phyloP scores from a whole-genome alignment of 1,140 invertebrate genomes.

The Linepithema humile region DNA sequence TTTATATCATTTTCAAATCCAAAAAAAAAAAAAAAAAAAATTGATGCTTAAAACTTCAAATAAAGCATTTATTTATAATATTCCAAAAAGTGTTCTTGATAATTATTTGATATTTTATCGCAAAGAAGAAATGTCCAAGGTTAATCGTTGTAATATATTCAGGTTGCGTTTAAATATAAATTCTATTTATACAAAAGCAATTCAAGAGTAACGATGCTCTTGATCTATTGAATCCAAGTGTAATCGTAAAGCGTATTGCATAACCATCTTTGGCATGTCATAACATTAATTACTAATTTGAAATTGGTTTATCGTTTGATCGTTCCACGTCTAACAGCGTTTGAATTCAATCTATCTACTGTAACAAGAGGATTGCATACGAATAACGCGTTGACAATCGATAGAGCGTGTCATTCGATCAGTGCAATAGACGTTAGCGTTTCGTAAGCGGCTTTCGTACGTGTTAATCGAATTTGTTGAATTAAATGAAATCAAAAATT shows the following conservation, averaged over 20 bases:
- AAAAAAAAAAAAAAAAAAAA: not conserved
- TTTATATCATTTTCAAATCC: not conserved
- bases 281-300: constrained; percentile 17
- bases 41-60: not conserved
- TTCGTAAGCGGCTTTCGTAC: not conserved
- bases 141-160: constrained; percentile 1
- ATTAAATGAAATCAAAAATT: not conserved
- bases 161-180: constrained; percentile 30
- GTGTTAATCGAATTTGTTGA: not conserved
- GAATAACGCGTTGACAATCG: not conserved
- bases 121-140: not conserved
- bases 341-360: not conserved
- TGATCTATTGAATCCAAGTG: not conserved
- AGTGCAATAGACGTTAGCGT: constrained; percentile 9
- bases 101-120: not conserved
- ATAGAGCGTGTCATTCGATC: not conserved
- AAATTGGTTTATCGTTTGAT: constrained; percentile 6
- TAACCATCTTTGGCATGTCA: not conserved
- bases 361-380: not conserved
- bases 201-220: not conserved
- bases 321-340: not conserved
- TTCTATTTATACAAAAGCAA: constrained; percentile 26
- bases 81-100: not conserved
- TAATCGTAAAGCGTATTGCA: constrained; percentile 2
- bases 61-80: not conserved